Percentiles rank a stretch among this genome's conserved stretches.
Conservation (phyloP, 2,113 vertebrate species). For the Ia io region DNA sequence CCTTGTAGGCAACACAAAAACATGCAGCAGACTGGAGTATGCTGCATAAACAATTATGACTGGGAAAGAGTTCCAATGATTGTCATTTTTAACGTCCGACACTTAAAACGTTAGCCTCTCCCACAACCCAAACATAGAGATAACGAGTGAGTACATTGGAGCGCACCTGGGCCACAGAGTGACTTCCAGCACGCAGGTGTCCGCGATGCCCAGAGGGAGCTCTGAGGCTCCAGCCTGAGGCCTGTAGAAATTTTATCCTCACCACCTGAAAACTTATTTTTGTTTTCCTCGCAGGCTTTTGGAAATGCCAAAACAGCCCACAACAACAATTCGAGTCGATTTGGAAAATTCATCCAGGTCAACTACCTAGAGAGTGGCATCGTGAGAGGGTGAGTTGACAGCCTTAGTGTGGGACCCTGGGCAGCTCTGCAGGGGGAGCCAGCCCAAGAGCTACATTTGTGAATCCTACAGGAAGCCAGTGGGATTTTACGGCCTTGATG, state of each 20-base stretch:
- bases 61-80: rapidly evolving
- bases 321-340: slow-evolving; percentile 98
- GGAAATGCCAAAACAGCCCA: slow-evolving; percentile 95
- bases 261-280: slow-evolving; percentile 11
- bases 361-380: slow-evolving; percentile 95
- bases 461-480: background rate
- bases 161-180: rapidly evolving
- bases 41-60: background rate
- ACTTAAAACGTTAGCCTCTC: background rate
- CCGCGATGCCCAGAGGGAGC: background rate
- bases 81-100: background rate
- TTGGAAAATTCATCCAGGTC: slow-evolving; percentile 98
- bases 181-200: rapidly evolving
- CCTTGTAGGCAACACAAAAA: background rate
- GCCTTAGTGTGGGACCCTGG: no score
- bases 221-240: background rate
- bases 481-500: background rate
- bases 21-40: background rate
- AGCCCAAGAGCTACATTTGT: background rate
- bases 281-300: slow-evolving; percentile 85
- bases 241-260: background rate
- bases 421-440: background rate
- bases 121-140: background rate
- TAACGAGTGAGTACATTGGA: no score
- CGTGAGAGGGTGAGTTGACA: slow-evolving; percentile 90